phyloP scores from a whole-genome alignment of 1,140 invertebrate species.

The Dreissena polymorpha region DNA sequence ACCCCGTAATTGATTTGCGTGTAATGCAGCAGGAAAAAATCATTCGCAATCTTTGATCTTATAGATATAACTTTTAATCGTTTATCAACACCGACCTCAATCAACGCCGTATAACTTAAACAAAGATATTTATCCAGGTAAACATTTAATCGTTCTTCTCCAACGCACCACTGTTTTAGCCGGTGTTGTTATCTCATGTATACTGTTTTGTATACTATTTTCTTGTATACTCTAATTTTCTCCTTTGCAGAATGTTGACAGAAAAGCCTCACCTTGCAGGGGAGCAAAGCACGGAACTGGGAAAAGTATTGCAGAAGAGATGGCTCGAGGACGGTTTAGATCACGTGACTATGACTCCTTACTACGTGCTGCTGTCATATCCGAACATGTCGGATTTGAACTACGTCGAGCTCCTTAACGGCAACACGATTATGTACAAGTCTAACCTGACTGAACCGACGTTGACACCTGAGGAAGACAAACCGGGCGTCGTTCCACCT shows the following conservation, averaged over 20 bases:
- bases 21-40: too few species aligned
- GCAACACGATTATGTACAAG: constrained; percentile 54
- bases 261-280: constrained; percentile 75
- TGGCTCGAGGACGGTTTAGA: constrained; percentile 69
- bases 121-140: too few species aligned
- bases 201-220: not conserved
- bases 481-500: constrained; percentile 71
- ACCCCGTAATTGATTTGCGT: too few species aligned
- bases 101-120: too few species aligned
- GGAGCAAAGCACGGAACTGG: constrained; percentile 67
- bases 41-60: too few species aligned
- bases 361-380: constrained; percentile 76
- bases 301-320: constrained; percentile 61
- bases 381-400: constrained; percentile 69
- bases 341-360: constrained; percentile 69
- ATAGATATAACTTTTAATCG: too few species aligned
- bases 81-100: too few species aligned
- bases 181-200: too few species aligned
- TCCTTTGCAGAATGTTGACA: constrained; percentile 59
- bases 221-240: not conserved
- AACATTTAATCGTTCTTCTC: too few species aligned
- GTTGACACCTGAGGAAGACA: constrained; percentile 68
- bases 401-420: constrained; percentile 62
- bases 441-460: constrained; percentile 66
- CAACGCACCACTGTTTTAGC: too few species aligned